Evolutionary conservation across 2,888 invertebrate species (phyloP), one percentile per base, ranked within the genome.

Genomic region (Tholera decimalis): DNA sequence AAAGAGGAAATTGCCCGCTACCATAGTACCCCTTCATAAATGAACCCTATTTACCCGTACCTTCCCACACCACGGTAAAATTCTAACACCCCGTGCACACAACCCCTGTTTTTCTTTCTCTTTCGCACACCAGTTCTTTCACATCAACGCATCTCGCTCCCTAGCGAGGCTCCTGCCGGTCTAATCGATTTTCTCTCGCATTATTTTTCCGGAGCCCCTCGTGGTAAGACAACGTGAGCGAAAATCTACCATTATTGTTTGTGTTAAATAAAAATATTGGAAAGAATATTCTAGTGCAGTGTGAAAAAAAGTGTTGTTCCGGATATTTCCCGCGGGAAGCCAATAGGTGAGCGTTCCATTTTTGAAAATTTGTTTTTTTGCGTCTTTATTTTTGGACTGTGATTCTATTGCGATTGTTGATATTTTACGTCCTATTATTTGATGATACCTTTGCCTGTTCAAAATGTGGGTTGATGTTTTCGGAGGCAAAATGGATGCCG

Each of bases 111-210:
- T 28, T 30, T 39, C 55, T 46, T 6, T 33, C 82, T 73, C 80
- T 73, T 67, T 77, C 79, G 20, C 22, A 7, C 71, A 0, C 60
- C 0, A 0, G 1, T 13, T 1, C 13, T 51, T 41, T 53, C 22
- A 46, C 22, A 46, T 54, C 44, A 13, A 37, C 7, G 65, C 35
- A 5, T 80, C 79, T 60, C 66, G 3, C 61, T 75, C 63, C 0
- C 57, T 8, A 73, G 22, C 57, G 49, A 51, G 44, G 56, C 69
- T 72, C 54, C 57, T 55, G 62, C 58, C 55, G 46, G 71, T 28
- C 24, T 72, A 73, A 83, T 83, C 83, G 83, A 83, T 83, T 83
- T 83, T 84, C 77, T 70, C 64, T 71, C 59, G 61, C 85, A 84
- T 73, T 81, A 77, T 79, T 83, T 84, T 84, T 57, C 76, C 70